These are phyloP conservation scores for Agapornis canus DNA, from an alignment of 2,797 vertebrate genomes.

Conservation along the genomic window DNA sequence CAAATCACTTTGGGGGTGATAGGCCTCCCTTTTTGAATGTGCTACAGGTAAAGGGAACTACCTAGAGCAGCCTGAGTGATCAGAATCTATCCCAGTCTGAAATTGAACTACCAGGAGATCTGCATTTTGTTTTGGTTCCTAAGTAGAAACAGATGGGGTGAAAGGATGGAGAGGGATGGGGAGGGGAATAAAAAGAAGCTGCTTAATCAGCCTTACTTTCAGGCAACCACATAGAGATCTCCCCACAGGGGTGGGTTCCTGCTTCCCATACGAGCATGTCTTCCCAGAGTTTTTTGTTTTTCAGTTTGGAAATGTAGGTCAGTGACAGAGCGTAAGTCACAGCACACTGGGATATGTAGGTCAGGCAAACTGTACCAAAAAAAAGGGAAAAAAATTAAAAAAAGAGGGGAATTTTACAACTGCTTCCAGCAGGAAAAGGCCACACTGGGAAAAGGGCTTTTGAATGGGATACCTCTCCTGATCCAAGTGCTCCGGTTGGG, in stretches of 20 bases:
- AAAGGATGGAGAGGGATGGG: neutral
- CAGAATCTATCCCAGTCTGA: neutral
- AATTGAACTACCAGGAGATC: constrained; percentile 14
- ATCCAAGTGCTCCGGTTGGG: neutral
- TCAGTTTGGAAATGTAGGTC: constrained; percentile 24
- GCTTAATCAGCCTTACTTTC: neutral
- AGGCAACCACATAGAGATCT: neutral
- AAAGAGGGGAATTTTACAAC: neutral
- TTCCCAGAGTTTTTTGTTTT: neutral
- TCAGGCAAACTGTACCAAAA: constrained; percentile 41
- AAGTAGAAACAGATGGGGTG: constrained; percentile 27
- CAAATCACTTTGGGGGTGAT: neutral
- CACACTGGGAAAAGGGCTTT: constrained; percentile 35
- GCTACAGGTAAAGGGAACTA: neutral
- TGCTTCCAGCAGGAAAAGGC: constrained; percentile 45
- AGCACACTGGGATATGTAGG: constrained; percentile 14
- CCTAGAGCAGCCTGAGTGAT: neutral
- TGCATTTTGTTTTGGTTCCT: neutral
- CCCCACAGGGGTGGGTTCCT: neutral
- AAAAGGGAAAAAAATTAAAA: neutral
- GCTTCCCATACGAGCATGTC: neutral
- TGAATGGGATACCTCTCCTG: constrained; percentile 46
- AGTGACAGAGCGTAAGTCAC: neutral
- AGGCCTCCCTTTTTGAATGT: neutral
- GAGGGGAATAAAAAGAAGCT: neutral